Evolutionary conservation across 2,888 invertebrate species (phyloP).

Genomic region (Phyllotreta striolata): DNA sequence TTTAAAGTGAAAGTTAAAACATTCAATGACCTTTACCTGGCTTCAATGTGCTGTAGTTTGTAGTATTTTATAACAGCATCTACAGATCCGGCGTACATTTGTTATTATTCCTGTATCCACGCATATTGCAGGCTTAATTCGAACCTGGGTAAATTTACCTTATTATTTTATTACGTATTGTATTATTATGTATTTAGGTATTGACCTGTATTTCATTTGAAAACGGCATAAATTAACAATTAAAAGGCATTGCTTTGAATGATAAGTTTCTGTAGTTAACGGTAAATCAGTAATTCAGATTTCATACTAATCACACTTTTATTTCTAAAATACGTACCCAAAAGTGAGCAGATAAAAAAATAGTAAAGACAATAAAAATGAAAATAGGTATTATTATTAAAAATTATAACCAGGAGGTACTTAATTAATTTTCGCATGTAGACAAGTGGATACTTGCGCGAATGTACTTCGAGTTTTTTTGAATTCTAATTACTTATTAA

Average conservation of each 20-base stretch:
- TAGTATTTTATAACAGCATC: background rate
- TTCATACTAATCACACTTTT: too few species aligned
- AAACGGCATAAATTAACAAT: background rate
- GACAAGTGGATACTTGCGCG: too few species aligned
- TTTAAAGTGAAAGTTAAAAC: constrained; percentile 22
- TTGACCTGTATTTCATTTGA: constrained; percentile 17
- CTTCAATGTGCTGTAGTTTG: background rate
- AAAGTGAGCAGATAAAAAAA: background rate
- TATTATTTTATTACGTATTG: background rate
- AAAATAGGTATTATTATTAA: too few species aligned
- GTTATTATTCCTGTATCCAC: too few species aligned
- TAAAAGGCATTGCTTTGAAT: background rate
- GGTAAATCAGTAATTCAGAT: too few species aligned
- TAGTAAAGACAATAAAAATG: background rate
- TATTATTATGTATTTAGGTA: constrained; percentile 9
- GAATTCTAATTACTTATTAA: too few species aligned
- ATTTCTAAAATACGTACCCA: too few species aligned
- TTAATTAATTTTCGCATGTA: too few species aligned
- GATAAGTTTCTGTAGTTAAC: too few species aligned
- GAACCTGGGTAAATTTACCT: background rate
- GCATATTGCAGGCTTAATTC: background rate
- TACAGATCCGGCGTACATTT: background rate
- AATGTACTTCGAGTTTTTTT: too few species aligned
- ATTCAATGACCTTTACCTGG: constrained; percentile 12
- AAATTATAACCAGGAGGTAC: too few species aligned